Evolutionary conservation across 2,797 vertebrate species (phyloP).

Genomic region (Tapirus indicus): DNA sequence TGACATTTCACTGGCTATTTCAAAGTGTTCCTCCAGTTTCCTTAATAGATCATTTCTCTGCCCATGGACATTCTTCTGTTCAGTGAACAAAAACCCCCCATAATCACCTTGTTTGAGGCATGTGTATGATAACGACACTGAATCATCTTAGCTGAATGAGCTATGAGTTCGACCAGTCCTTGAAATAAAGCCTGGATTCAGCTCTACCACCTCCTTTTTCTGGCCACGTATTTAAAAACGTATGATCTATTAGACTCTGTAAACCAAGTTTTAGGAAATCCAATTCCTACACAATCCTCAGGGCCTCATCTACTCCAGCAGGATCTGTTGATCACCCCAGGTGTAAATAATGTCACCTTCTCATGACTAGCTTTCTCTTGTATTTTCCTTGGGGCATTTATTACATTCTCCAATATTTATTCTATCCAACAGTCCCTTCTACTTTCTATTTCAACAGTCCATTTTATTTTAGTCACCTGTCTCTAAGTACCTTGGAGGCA

Average conservation of each 20-base stretch:
- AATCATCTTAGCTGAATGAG: not conserved
- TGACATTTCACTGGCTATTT: not conserved
- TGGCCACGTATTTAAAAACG: not conserved
- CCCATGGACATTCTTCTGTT: not conserved
- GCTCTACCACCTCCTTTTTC: not conserved
- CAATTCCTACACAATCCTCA: not conserved
- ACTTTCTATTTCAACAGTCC: too few species aligned
- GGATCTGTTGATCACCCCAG: not conserved
- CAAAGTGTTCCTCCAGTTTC: not conserved
- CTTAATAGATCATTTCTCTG: not conserved
- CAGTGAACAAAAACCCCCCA: not conserved
- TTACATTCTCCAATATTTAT: not conserved
- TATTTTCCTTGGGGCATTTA: not conserved
- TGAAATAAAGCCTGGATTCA: not conserved
- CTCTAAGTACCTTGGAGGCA: not conserved
- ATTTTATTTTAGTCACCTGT: not conserved
- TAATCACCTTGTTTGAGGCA: not conserved
- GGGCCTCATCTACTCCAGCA: too few species aligned
- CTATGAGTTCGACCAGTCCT: not conserved
- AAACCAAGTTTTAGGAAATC: not conserved
- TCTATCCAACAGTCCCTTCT: too few species aligned
- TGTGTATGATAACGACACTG: not conserved
- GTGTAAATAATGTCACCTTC: not conserved
- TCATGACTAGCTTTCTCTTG: not conserved
- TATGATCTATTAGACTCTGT: not conserved